phyloP scores from a whole-genome alignment of 2,888 invertebrate genomes.

The Tachina fera region DNA sequence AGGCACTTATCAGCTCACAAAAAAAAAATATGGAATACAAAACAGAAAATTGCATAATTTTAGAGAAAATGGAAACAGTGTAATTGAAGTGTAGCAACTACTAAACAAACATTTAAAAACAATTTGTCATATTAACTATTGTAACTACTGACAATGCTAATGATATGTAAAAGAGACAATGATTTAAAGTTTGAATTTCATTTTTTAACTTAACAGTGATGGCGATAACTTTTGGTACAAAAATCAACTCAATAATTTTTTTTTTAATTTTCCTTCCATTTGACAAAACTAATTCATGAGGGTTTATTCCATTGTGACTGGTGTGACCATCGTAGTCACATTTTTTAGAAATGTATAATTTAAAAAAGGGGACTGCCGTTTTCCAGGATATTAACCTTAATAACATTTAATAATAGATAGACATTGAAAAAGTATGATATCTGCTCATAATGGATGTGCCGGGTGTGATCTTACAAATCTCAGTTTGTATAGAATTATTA shows the following conservation, averaged over 20 bases:
- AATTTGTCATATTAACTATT: constrained; percentile 41
- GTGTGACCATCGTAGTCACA: no score
- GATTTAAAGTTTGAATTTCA: constrained; percentile 15
- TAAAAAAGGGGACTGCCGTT: no score
- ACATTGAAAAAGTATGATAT: no score
- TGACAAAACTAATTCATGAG: not conserved
- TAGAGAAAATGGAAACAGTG: constrained; percentile 21
- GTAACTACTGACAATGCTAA: constrained; percentile 23
- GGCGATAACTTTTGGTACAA: not conserved
- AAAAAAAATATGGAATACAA: no score
- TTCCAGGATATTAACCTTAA: no score
- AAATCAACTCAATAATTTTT: not conserved
- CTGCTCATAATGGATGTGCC: no score
- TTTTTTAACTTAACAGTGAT: constrained; percentile 19
- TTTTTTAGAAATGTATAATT: no score
- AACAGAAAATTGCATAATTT: not conserved
- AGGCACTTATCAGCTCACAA: not conserved
- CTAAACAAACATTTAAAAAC: constrained; percentile 3
- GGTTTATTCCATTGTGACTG: no score
- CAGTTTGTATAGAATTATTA: no score
- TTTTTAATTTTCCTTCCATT: not conserved
- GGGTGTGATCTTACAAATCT: no score
- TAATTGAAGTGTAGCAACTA: not conserved
- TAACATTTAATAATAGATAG: no score
- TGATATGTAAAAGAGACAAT: constrained; percentile 36